phyloP scores from a whole-genome alignment of 1,140 invertebrate genomes.

The Drosophila bocqueti region DNA sequence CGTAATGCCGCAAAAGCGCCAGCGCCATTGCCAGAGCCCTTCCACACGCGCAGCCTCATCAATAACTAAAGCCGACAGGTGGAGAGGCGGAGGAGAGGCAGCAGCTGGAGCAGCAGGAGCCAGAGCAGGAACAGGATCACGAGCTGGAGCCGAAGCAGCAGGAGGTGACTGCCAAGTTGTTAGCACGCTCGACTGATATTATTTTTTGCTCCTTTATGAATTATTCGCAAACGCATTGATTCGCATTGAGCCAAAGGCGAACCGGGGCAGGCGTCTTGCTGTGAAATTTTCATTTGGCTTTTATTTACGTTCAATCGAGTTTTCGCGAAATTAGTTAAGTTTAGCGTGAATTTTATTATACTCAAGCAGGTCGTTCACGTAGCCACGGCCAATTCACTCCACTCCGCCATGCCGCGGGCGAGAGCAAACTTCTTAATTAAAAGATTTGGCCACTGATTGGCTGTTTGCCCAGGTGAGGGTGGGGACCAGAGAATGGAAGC shows the following conservation, averaged over 20 bases:
- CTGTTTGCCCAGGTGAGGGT: slow-evolving; percentile 23
- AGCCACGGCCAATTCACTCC: not conserved
- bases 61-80: slow-evolving; percentile 45
- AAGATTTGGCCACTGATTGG: slow-evolving; percentile 63
- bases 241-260: slow-evolving; percentile 34
- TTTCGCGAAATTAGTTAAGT: slow-evolving; percentile 68
- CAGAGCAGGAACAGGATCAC: not conserved
- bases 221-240: slow-evolving; percentile 60
- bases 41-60: slow-evolving; percentile 37
- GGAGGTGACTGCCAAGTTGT: slow-evolving; percentile 32
- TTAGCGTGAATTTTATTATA: slow-evolving; percentile 65
- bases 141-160: not conserved
- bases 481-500: not conserved
- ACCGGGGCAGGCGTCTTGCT: slow-evolving; percentile 30
- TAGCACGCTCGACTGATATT: slow-evolving; percentile 60
- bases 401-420: not conserved
- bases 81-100: not conserved
- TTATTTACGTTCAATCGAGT: slow-evolving; percentile 66
- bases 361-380: slow-evolving; percentile 6
- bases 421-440: slow-evolving; percentile 65
- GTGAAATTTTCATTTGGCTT: slow-evolving; percentile 63
- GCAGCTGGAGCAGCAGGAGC: not conserved
- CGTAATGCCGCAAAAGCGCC: slow-evolving; percentile 41
- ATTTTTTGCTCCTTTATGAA: slow-evolving; percentile 58
- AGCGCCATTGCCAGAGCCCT: not conserved